phyloP scores from a whole-genome alignment of 2,797 vertebrate genomes.

The Sylvia borin region DNA sequence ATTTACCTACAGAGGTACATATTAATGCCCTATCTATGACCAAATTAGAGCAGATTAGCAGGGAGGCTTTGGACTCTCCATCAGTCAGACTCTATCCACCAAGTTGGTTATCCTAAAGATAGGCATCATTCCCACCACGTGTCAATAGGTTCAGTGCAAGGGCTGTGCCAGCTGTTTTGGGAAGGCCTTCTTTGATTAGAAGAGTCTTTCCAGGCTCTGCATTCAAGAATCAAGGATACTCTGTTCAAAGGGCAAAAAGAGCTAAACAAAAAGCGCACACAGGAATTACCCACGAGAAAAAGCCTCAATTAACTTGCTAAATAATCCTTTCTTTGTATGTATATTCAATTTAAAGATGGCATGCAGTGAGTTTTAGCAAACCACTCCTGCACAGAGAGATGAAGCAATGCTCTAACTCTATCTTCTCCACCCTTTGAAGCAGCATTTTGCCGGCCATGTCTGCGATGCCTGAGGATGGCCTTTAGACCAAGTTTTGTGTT shows the following conservation, averaged over 20 bases:
- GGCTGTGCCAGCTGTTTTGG: neutral
- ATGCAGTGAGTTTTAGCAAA: conserved; percentile 8
- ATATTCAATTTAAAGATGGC: conserved; percentile 23
- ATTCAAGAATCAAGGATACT: neutral
- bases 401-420: conserved; percentile 23
- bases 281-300: neutral
- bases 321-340: neutral
- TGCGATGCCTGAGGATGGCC: neutral
- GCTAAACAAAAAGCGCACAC: neutral
- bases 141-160: neutral
- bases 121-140: neutral
- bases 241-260: neutral
- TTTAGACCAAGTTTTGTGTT: neutral
- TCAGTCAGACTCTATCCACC: neutral
- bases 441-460: neutral
- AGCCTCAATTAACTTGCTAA: neutral
- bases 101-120: neutral
- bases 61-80: neutral
- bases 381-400: neutral
- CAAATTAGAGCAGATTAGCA: neutral
- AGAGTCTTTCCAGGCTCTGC: neutral
- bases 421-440: conserved; percentile 41
- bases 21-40: neutral
- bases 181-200: neutral
- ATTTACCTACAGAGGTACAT: neutral